Evolutionary conservation across 2,797 vertebrate species (phyloP), one percentile per base, ranked within the genome.

Genomic region (Prunella strophiata): DNA sequence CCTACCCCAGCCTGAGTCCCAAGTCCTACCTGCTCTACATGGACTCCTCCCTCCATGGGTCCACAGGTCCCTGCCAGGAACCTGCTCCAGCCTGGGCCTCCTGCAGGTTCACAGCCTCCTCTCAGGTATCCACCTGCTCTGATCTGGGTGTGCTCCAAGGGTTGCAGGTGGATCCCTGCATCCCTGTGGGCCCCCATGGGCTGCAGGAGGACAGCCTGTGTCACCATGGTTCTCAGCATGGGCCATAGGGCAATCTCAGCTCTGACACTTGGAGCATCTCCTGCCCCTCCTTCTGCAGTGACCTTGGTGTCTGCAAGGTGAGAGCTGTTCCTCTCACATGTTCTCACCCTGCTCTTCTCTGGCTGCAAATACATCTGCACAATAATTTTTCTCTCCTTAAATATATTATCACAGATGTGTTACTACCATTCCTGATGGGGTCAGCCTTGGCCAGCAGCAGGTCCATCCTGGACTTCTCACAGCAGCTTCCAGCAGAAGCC

Each of bases 131-230:
- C 72, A 50, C 10, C 55, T 38, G 43, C 38, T 34, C 66, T n/a
- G 7, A 26, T 11, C 4, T 10, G 22, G 7, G 7, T 10, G 58
- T 51, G 43, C 34, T 34, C 38, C 57, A 57, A 0, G 0, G 14
- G 5, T 10, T 50, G 26, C 40, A 63, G 29, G 29, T 25, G 12
- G 21, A 47, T 42, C 26, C 17, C 45, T 58, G 38, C 29, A 76
- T 14, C 12, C 58, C 72, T 50, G 30, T 16, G n/a, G 38, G n/a
- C 12, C 32, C 32, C 30, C 59, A 42, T 0, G 34, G 25, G 45
- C 51, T 58, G 51, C 72, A 71, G 43, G 16, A 20, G 27, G 19
- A 62, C 23, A 50, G 57, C 71, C 32, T 51, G 20, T 32, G 25
- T 32, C 70, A 30, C 25, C 22, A 13, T 2, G 36, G 32, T 2